Base-by-base conservation (phyloP, 37 sponge, comb jelly and placozoan genomes). In the Mnemiopsis leidyi region DNA sequence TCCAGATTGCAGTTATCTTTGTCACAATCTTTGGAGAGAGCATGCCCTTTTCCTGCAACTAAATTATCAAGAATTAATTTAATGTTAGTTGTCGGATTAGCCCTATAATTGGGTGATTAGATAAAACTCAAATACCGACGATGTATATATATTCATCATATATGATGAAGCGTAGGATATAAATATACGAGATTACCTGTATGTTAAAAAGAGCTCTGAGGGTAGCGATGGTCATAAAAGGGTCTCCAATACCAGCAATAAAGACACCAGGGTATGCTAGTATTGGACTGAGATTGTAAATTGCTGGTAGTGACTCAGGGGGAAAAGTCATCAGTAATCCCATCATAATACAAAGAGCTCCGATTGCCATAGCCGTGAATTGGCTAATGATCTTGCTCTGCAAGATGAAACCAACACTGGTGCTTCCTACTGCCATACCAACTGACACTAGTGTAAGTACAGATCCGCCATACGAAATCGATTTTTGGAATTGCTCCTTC, bases 211-310 rank as follows among this genome's bases (percentile, higher is more conserved):
- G 36, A 29, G 37, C 21, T 26, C 82, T 79, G 28, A 79, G 82
- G 7, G 28, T 26, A 1, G 82, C 34, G 3, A 79, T 3, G 5
- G 82, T 5, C 5, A 29, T 2, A 7, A 79, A 21, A 2, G 82
- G 82, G 36, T 79, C 82, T 21, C 82, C 82, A 3, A 32, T 34
- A 26, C 82, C 82, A 3, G 82, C 82, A 3, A 79, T 31, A 38
- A 79, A 79, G 1, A 26, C 82, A 7, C 82, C 82, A 79, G 82
- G 82, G 37, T 36, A 33, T 2, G 82, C 82, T 38, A 79, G 37
- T 1, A 79, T 26, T 5, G 82, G 82, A 18, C 28, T 26, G 28
- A 36, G 36, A 29, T 79, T 7, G 37, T 79, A 79, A 36, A 79
- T 31, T 7, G 7, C 23, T 21, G 35, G 31, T 13, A 1, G 3